A percentile compares a stretch with the other conserved stretches of the same genome.
phyloP scores from a whole-genome alignment of 2,888 invertebrate species.

The Pandemis corylana region DNA sequence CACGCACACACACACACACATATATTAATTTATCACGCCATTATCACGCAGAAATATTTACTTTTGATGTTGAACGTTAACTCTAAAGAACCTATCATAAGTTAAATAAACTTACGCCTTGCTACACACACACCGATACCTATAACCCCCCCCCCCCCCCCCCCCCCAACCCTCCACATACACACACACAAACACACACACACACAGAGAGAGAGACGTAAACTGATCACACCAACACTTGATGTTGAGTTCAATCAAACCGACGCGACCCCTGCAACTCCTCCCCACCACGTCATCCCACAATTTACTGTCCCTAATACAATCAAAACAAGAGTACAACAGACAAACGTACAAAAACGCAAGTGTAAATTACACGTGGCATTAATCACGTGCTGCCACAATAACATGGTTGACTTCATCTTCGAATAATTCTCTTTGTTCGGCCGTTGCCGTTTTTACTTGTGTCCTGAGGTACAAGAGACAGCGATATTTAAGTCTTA shows the following conservation, averaged over 20 bases:
- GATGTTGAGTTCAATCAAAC: background rate
- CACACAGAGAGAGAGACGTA: too few relatives aligned
- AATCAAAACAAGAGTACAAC: constrained; percentile 40
- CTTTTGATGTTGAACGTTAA: too few relatives aligned
- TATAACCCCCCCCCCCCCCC: too few relatives aligned
- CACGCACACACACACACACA: too few relatives aligned
- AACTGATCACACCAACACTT: background rate
- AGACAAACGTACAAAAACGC: constrained; percentile 64
- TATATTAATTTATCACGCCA: too few relatives aligned
- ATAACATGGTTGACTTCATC: constrained; percentile 84
- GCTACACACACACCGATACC: too few relatives aligned
- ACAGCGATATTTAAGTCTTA: constrained; percentile 12
- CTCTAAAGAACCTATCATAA: too few relatives aligned
- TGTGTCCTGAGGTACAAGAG: constrained; percentile 53
- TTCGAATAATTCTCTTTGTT: constrained; percentile 84
- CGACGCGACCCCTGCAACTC: constrained; percentile 19
- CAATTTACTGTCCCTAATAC: constrained; percentile 34
- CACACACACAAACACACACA: too few relatives aligned
- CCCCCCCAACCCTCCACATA: too few relatives aligned
- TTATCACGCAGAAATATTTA: too few relatives aligned
- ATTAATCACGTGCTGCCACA: constrained; percentile 78
- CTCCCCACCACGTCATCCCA: constrained; percentile 24
- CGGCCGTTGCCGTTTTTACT: constrained; percentile 69
- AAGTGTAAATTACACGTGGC: constrained; percentile 79
- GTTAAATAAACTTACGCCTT: too few relatives aligned